Conservation (phyloP, 2,888 invertebrate species). For the Nemotelus pantherinus region DNA sequence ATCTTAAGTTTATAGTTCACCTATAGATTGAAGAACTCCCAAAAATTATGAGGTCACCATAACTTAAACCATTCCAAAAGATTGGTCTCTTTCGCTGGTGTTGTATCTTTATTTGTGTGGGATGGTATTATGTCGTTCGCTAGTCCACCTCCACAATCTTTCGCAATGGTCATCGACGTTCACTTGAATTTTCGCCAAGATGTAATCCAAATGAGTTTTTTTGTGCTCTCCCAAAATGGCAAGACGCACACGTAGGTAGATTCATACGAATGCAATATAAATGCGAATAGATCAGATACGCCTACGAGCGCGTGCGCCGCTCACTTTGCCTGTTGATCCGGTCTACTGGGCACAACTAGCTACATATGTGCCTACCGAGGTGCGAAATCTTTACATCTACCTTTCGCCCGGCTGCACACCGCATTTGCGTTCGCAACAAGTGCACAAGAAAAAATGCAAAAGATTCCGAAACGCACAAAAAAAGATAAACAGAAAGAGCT, state of each 20-base stretch:
- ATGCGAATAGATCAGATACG: constrained; percentile 18
- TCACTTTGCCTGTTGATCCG: constrained; percentile 32
- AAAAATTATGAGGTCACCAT: no score
- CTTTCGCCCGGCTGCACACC: constrained; percentile 7
- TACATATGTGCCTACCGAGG: constrained; percentile 32
- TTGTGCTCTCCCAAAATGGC: neutral
- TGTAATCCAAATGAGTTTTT: constrained; percentile 1
- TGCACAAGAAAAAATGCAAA: constrained; percentile 17
- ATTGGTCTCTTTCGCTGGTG: no score
- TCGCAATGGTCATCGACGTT: neutral
- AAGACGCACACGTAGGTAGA: neutral
- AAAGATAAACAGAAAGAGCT: neutral
- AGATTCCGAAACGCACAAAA: no score
- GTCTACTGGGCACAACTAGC: constrained; percentile 25
- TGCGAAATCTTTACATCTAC: constrained; percentile 35
- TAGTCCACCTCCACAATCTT: constrained; percentile 12
- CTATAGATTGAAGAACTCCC: neutral
- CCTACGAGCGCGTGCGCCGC: constrained; percentile 40
- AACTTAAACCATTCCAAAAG: no score
- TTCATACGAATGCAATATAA: neutral
- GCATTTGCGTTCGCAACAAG: neutral
- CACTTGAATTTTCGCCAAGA: constrained; percentile 2
- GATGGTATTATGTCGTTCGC: no score
- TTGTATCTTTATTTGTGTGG: no score
- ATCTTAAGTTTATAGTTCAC: constrained; percentile 9